Evolutionary conservation across 2,888 invertebrate genomes (phyloP), one percentile per base, ranked within the genome.

Genomic region (Calameuta pallipes): DNA sequence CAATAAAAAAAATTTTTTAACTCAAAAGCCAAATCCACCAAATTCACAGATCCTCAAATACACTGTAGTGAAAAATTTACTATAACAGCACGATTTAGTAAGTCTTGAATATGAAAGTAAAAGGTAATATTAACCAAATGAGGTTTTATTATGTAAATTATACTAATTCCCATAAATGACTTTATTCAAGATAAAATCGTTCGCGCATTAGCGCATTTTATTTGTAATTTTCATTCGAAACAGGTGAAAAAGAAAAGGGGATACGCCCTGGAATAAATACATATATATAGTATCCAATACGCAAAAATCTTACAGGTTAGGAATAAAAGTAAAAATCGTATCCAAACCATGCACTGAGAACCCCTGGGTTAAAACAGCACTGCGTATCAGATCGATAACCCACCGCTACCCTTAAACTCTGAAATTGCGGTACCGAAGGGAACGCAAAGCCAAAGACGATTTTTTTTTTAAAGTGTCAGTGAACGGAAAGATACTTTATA

Each of bases 351-450:
- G 56, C 2, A 56, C 85, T 89, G 89, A 88, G 89, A 86, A 83
- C 86, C 89, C 80, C 88, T 87, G 87, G 13, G 85, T 86, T 85
- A 85, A 86, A 88, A 88, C 87, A 87, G 88, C 87, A 87, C 86
- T 87, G 87, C 86, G 85, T 83, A 81, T 80, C 88, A 88, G 87
- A 89, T 89, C 89, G 89, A 89, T 89, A 89, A 86, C 83, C 84
- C 82, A 84, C 85, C 77, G 78, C 85, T 85, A 87, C 86, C 88
- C 87, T 87, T 87, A 89, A 87, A 89, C 87, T 85, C 84, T 84
- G 85, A 87, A 87, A 88, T 87, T 83, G 85, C 84, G 85, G 71
- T 83, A 83, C 86, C 83, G 82, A 85, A 83, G 82, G 83, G 82
- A 85, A 78, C 74, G 69, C 35, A 69, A 69, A 77, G 73, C 79